A percentile compares a stretch with the other conserved stretches of the same genome.
Conservation (phyloP, 2,888 invertebrate species). For the Campopleginae sp. region DNA sequence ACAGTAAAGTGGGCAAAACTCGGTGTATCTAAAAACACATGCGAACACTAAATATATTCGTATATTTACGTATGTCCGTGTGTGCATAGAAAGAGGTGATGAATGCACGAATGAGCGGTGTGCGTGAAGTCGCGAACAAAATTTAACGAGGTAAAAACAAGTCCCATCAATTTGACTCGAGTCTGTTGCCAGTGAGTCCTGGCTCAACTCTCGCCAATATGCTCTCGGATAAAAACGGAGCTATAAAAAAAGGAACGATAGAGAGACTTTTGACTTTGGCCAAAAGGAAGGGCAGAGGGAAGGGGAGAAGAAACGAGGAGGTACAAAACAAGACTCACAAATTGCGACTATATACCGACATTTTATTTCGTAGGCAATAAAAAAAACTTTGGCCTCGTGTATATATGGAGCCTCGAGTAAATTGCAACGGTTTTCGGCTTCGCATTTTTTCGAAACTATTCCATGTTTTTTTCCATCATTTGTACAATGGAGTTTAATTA, state of each 20-base stretch:
- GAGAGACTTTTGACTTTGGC: slow-evolving; percentile 44
- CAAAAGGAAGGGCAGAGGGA: not conserved
- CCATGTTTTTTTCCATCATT: not conserved
- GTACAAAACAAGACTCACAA: slow-evolving; percentile 7
- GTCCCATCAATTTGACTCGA: slow-evolving; percentile 70
- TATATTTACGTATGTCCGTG: slow-evolving; percentile 9
- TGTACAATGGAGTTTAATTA: not conserved
- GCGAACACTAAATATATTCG: not conserved
- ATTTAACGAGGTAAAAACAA: slow-evolving; percentile 71
- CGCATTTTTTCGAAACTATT: not conserved
- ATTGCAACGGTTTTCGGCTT: not conserved
- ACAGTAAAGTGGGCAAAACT: slow-evolving; percentile 65
- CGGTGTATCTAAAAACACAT: slow-evolving; percentile 11
- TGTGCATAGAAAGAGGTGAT: slow-evolving; percentile 14
- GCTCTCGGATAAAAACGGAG: slow-evolving; percentile 11
- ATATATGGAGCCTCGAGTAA: not conserved
- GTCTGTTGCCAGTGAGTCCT: slow-evolving; percentile 39
- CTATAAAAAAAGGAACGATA: slow-evolving; percentile 37
- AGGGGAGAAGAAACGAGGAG: not conserved
- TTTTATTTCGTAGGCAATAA: slow-evolving; percentile 35
- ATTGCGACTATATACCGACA: slow-evolving; percentile 27
- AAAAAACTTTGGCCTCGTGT: slow-evolving; percentile 10
- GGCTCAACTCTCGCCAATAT: slow-evolving; percentile 35
- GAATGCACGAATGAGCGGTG: slow-evolving; percentile 32
- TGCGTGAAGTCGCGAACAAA: slow-evolving; percentile 59